These are phyloP conservation scores for Apogon talboti DNA, from an alignment of 2,797 vertebrate species.

Conservation along the genomic window DNA sequence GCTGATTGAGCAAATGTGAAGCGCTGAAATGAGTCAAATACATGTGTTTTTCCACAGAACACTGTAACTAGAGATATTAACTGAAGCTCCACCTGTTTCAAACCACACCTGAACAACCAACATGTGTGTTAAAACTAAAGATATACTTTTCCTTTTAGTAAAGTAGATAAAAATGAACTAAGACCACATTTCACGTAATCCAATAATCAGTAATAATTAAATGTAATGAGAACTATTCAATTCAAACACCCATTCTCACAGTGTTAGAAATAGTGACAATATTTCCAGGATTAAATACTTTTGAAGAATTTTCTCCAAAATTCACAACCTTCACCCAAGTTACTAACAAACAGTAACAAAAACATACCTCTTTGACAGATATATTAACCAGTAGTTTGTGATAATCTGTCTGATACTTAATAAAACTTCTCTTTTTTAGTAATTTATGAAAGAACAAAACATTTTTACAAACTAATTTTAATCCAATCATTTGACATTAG, in stretches of 20 bases:
- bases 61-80: not conserved
- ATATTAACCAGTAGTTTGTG: not conserved
- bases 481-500: constrained; percentile 66
- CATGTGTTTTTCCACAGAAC: constrained; percentile 18
- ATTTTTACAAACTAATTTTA: constrained; percentile 72
- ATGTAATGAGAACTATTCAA: no score
- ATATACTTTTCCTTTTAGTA: not conserved
- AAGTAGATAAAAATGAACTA: not conserved
- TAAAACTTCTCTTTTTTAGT: not conserved
- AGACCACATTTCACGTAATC: no score
- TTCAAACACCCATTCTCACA: no score
- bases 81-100: not conserved
- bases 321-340: no score
- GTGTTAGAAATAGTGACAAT: no score
- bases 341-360: no score
- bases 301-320: no score
- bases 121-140: no score
- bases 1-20: not conserved
- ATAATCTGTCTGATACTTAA: not conserved
- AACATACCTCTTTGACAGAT: no score
- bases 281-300: no score
- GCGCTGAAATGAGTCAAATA: constrained; percentile 32
- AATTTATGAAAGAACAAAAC: constrained; percentile 44
- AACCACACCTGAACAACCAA: no score
- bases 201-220: no score